Percentiles rank a stretch among this genome's conserved stretches.
phyloP scores from a whole-genome alignment of 2,113 vertebrate genomes.

The Carollia perspicillata region DNA sequence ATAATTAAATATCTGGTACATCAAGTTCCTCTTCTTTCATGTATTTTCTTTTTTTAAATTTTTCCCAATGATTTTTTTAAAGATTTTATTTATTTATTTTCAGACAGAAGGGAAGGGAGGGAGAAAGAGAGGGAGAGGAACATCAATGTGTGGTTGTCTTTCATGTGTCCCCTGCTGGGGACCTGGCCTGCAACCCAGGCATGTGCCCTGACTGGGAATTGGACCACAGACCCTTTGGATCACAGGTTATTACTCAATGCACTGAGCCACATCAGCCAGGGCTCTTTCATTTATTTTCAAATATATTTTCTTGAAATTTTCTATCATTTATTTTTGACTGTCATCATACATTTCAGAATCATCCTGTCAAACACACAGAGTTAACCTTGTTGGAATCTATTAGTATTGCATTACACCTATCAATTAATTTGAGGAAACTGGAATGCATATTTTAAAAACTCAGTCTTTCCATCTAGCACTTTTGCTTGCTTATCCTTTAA shows the following conservation, averaged over 20 bases:
- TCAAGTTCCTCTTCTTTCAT: background rate
- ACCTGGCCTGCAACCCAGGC: too few relatives aligned
- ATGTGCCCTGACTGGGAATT: too few relatives aligned
- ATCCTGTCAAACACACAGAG: background rate
- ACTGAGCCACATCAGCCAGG: too few relatives aligned
- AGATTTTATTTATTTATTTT: too few relatives aligned
- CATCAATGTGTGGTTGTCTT: too few relatives aligned
- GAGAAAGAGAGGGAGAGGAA: too few relatives aligned
- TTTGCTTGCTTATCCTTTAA: background rate
- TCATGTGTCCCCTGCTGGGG: too few relatives aligned
- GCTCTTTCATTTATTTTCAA: conserved; percentile 1
- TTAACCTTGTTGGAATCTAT: background rate
- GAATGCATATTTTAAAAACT: background rate
- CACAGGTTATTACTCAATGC: too few relatives aligned
- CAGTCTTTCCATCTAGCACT: background rate
- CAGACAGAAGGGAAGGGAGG: too few relatives aligned
- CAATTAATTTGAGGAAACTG: background rate
- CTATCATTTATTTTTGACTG: background rate
- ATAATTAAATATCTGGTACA: background rate
- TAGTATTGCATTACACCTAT: background rate
- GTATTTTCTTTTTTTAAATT: background rate
- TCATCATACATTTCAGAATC: background rate
- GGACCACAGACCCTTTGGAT: too few relatives aligned
- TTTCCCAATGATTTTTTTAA: too few relatives aligned
- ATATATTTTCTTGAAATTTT: background rate